Evolutionary conservation across 2,888 invertebrate genomes (phyloP).

Genomic region (Drosophila anceps): DNA sequence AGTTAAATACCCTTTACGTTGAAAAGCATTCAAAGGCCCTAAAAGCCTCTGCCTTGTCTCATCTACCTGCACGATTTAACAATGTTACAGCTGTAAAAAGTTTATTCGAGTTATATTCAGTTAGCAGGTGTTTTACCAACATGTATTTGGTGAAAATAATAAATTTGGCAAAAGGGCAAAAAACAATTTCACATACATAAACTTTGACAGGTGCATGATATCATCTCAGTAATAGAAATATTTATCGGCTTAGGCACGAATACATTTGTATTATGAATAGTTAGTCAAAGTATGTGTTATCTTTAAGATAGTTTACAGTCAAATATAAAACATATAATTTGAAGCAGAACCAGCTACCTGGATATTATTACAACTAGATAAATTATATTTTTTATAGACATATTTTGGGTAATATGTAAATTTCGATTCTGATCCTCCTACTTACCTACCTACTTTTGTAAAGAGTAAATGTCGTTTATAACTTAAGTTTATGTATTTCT

Average conservation of each 20-base stretch:
- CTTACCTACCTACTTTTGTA: neutral
- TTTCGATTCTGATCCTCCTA: neutral
- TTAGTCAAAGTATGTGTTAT: neutral
- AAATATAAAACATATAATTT: neutral
- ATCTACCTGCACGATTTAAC: neutral
- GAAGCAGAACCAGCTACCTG: neutral
- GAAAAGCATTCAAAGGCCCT: neutral
- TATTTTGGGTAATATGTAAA: neutral
- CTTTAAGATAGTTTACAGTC: neutral
- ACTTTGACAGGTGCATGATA: neutral
- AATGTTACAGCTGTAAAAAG: neutral
- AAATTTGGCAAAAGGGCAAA: neutral
- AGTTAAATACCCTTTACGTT: slow-evolving; percentile 23
- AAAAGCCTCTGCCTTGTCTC: neutral
- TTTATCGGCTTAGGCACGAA: neutral
- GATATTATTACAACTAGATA: neutral
- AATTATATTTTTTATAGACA: neutral
- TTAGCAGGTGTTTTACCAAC: neutral
- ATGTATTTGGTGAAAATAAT: neutral
- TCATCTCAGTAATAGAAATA: neutral
- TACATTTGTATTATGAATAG: neutral
- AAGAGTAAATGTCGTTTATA: neutral
- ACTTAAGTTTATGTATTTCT: neutral
- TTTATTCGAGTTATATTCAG: neutral
- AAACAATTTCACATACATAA: neutral